Base-by-base conservation (phyloP, 2,888 invertebrate genomes). In the Brenthis ino region DNA sequence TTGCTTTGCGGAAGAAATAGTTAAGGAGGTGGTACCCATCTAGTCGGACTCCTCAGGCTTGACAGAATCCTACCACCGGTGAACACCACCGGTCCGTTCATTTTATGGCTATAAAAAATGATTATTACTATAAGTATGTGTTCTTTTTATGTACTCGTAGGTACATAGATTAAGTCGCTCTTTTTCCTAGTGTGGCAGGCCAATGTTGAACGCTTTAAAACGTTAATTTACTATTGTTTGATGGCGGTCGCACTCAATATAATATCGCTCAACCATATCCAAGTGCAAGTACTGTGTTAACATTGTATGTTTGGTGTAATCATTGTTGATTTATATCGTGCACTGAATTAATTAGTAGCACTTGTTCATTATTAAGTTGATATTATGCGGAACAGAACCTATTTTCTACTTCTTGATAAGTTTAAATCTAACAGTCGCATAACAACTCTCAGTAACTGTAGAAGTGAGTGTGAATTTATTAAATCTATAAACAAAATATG, bases 391-490 rank as follows among this genome's bases (percentile, higher is more conserved):
- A 28, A 28, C n/a, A 50, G n/a, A n/a, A 60, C 28, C 48, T 60
- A 47, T 24, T 48, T 24, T 48, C 8, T 48, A 1, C 24, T 1
- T n/a, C 2, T 61, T 56, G 14, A 55, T 43, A 43, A 43, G 37
- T 57, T 50, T 16, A 13, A 57, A 57, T 43, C 56, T 28, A 20
- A 43, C 57, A 70, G 61, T 56, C 57, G 58, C 66, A 74, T 76
- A 76, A 76, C 75, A 76, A 75, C 64, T 67, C 67, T 68, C 72
- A 75, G 74, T 76, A 72, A 75, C 28, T 43, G 16, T 48, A 50
- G 60, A 28, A 50, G 60, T 60, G 60, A 3, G 37, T 43, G 11
- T 43, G 11, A 60, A 60, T 50, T 16, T 60, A 16, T 13, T 58
- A 47, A 13, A 6, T 28, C 24, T 60, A 3, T 48, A 28, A 37